Conservation (phyloP, 2,797 vertebrate species). For the Sus cebifrons region DNA sequence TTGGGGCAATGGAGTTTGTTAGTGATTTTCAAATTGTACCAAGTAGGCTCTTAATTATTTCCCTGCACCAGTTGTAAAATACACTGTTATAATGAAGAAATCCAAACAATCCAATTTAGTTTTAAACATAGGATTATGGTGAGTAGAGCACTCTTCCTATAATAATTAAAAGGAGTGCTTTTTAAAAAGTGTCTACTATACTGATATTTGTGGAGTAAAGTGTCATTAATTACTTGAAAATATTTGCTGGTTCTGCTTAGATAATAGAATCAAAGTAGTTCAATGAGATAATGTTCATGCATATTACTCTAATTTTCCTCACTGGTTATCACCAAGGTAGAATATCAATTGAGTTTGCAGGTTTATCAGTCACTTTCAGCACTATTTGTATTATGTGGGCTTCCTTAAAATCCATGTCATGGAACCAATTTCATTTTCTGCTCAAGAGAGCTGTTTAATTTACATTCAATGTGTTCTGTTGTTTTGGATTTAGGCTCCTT, state of each 20-base stretch:
- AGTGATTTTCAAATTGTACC: not conserved
- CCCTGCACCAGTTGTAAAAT: not conserved
- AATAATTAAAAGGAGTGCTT: conserved; percentile 32
- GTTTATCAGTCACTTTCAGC: conserved; percentile 80
- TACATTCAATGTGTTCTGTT: conserved; percentile 70
- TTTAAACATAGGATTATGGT: conserved; percentile 15
- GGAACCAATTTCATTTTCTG: conserved; percentile 83
- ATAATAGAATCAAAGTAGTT: conserved; percentile 69
- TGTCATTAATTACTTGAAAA: conserved; percentile 66
- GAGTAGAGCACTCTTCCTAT: not conserved
- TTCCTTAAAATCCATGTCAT: conserved; percentile 79
- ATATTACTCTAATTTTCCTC: conserved; percentile 59
- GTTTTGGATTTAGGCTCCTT: conserved; percentile 73
- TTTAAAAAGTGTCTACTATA: conserved; percentile 20
- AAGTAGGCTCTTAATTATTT: not conserved
- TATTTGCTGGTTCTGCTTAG: conserved; percentile 65
- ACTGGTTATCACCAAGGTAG: conserved; percentile 59
- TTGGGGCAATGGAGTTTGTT: not conserved
- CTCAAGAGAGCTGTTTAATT: conserved; percentile 81
- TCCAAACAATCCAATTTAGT: not conserved
- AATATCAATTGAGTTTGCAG: conserved; percentile 46
- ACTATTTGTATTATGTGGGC: conserved; percentile 67
- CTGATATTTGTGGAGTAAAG: conserved; percentile 46
- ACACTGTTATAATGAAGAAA: not conserved
- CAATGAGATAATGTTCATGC: conserved; percentile 7